Base-by-base conservation (phyloP, 2,888 invertebrate species). In the Escarpia spicata region DNA sequence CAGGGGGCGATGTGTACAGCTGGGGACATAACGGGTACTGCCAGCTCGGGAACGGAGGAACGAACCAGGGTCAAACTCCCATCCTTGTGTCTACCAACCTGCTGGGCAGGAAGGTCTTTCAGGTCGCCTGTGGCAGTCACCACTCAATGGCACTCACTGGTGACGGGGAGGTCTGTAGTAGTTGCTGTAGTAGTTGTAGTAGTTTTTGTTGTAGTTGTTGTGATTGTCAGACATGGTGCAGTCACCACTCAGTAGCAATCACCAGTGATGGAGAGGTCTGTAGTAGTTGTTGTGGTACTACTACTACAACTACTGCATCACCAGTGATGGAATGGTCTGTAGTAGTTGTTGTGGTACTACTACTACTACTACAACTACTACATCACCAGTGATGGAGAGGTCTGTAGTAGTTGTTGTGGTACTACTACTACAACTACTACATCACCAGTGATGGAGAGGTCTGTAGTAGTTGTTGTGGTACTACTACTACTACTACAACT, bases 11-110 rank as follows among this genome's bases (percentile, higher is more conserved):
- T 94, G 96, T 97, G 2, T 97, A 97, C 95, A 97, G 97, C 91
- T 97, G 97, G 97, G 97, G 97, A 9, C 97, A 97, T 95, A 97
- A 97, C 96, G 97, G 97, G 4, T 97, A 97, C 94, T 97, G 97
- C 94, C 97, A 97, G 95, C 95, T 97, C 12, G 97, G 97, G 91
- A 97, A 97, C 94, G 97, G 97, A 52, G 97, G 97, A 0, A 97
- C 97, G 2, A 97, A 97, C 94, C 97, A 97, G 94, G 97, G 97
- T 12, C 95, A 97, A 0, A 95, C 95, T 26, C 97, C 97, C 0
- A 95, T 96, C 1, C 95, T 96, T 60, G 96, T 97, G 89, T 96
- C 96, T 31, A 96, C 96, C 8, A 96, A 96, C 95, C 95, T 97
- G 15, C 95, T 95, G 15, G 97, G 97, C 1, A 97, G 97, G 94